Evolutionary conservation across 2,888 invertebrate species (phyloP).

Genomic region (Yponomeuta sedellus): DNA sequence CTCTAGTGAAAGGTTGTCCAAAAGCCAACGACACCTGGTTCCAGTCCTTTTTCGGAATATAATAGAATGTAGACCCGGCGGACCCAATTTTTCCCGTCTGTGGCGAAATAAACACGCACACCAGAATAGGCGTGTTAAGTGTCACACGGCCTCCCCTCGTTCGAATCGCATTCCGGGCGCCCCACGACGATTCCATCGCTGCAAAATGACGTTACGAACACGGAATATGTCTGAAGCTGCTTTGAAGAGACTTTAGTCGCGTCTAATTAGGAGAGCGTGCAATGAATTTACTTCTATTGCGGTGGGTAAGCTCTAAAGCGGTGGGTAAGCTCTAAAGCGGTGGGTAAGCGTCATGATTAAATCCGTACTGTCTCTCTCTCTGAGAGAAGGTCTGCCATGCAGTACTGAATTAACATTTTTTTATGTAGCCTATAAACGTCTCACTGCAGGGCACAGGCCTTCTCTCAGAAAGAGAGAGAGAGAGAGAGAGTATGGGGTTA

Average conservation of each 20-base stretch:
- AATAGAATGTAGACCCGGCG: neutral
- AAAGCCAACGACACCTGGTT: neutral
- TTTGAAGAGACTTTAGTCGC: neutral
- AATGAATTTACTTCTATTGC: too few species aligned
- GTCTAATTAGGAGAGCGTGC: neutral
- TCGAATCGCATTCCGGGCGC: neutral
- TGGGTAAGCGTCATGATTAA: too few species aligned
- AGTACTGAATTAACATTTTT: too few species aligned
- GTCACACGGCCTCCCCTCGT: neutral
- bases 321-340: too few species aligned
- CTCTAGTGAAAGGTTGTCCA: neutral
- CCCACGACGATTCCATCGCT: neutral
- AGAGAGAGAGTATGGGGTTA: too few species aligned
- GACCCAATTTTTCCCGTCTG: neutral
- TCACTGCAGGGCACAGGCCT: too few species aligned
- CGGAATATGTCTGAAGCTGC: neutral
- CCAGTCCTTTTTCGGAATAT: neutral
- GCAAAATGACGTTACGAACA: neutral
- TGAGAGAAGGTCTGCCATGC: too few species aligned
- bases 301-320: too few species aligned
- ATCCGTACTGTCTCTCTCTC: too few species aligned
- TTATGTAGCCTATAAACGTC: too few species aligned
- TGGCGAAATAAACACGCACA: neutral
- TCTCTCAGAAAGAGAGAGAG: too few species aligned
- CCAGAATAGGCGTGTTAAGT: neutral